Base-by-base conservation (phyloP, 2,888 invertebrate genomes). In the Chironomus riparius region DNA sequence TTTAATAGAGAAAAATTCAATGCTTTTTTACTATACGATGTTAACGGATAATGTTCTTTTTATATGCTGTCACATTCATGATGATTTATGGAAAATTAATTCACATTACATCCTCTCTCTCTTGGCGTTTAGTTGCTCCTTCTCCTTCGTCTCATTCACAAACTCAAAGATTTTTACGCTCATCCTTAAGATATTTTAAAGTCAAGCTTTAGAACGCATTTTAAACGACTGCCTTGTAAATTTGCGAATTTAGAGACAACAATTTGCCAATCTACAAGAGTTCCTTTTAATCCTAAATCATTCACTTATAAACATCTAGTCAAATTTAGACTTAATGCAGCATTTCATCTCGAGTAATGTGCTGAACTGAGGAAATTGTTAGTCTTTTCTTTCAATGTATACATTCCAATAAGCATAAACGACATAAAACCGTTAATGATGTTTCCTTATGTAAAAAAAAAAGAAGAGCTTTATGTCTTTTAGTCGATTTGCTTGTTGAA, bases 61-160 rank as follows among this genome's bases (percentile, higher is more conserved):
- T 22, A 68, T 68, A 74, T 68, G 74, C 68, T 61, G 68, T 74
- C 74, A 68, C 68, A 74, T 71, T 71, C 62, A 68, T 18, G 74
- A 62, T 74, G 74, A 74, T 74, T 74, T 74, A 74, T 74, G 74
- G 74, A 65, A 62, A 74, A 74, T 74, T 74, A 74, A 74, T 74
- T 74, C 74, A 74, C 74, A 68, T 74, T 24, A 65, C 56, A 56
- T 56, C 56, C 56, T 18, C 65, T 38, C 21, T 65, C 65, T 24
- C 65, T 21, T 38, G 38, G 38, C 10, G 10, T 38, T 7, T 38
- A 38, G 38, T 56, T 18, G 2, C 56, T 56, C 15, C 15, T 4
- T 1, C n/a, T 56, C 56, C 56, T 56, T 56, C 5, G 6, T 7
- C 15, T 56, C 15, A 56, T 28, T 5, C 28, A 28, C 28, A 28